Percentiles rank a stretch among this genome's conserved stretches.
These are phyloP conservation scores for Agrypnia vestita DNA, from an alignment of 1,140 invertebrate genomes.

Conservation along the genomic window DNA sequence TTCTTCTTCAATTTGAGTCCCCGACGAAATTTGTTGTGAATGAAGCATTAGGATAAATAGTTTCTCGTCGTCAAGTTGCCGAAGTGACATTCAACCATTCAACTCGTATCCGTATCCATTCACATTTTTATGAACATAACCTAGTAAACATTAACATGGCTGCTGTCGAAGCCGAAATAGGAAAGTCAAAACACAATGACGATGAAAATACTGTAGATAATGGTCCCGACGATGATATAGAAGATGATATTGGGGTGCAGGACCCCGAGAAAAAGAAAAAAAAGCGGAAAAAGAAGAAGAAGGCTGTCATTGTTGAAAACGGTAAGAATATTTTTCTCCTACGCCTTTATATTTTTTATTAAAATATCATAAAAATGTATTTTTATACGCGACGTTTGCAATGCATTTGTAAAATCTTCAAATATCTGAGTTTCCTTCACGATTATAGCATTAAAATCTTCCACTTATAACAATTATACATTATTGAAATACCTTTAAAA, in stretches of 20 bases:
- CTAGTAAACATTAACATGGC: slow-evolving; percentile 63
- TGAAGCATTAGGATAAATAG: too few species aligned
- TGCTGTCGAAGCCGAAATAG: slow-evolving; percentile 64
- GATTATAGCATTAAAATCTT: too few species aligned
- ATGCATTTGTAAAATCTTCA: too few species aligned
- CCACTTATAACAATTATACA: too few species aligned
- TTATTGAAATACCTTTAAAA: too few species aligned
- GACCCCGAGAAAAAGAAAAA: slow-evolving; percentile 81
- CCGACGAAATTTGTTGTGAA: too few species aligned
- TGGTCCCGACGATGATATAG: slow-evolving; percentile 64
- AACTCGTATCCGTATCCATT: slow-evolving; percentile 49
- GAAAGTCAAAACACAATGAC: slow-evolving; percentile 66
- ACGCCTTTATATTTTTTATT: not conserved
- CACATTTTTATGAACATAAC: slow-evolving; percentile 45
- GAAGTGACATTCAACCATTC: not conserved
- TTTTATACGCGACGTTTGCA: too few species aligned
- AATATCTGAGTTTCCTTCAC: too few species aligned
- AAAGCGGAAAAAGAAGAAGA: slow-evolving; percentile 85
- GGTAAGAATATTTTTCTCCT: slow-evolving; percentile 24
- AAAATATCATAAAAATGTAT: too few species aligned
- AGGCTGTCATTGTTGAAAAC: slow-evolving; percentile 71
- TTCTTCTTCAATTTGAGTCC: too few species aligned
- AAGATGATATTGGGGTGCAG: slow-evolving; percentile 72
- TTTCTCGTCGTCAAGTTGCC: too few species aligned
- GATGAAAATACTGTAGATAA: slow-evolving; percentile 64